Evolutionary conservation across 2,113 vertebrate species (phyloP).

Genomic region (Jacana jacana): DNA sequence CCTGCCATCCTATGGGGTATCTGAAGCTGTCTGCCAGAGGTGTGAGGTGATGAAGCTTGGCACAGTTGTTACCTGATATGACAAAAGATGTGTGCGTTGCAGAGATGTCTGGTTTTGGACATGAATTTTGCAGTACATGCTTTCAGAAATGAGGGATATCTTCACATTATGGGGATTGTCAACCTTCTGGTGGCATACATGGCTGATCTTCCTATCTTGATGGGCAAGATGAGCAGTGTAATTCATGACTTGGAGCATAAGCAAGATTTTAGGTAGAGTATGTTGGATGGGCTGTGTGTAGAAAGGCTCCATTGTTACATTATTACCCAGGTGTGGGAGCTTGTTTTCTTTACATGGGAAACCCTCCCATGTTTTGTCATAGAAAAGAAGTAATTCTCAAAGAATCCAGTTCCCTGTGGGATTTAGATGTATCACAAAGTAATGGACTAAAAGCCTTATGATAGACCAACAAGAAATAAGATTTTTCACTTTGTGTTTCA

Average conservation of each 20-base stretch:
- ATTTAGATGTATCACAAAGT: background rate
- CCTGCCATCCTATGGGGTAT: background rate
- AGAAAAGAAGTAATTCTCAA: background rate
- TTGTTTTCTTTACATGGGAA: background rate
- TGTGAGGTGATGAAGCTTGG: background rate
- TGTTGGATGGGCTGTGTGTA: background rate
- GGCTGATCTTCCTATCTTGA: background rate
- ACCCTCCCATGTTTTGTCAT: background rate
- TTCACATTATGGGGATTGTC: background rate
- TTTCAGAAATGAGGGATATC: background rate
- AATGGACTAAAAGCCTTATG: background rate
- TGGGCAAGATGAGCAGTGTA: background rate
- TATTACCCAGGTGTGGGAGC: background rate
- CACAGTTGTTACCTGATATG: background rate
- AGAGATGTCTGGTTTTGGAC: background rate
- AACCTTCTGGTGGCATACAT: background rate
- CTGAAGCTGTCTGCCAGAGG: background rate
- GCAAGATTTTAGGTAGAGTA: rapidly evolving
- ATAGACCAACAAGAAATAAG: background rate
- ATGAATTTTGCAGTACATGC: background rate
- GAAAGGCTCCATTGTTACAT: background rate
- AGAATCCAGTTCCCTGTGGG: background rate
- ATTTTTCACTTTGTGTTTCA: background rate
- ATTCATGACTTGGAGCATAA: background rate
- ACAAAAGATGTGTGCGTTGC: background rate